Evolutionary conservation across 2,888 invertebrate genomes (phyloP).

Genomic region (Lasioglossum oenotherae): DNA sequence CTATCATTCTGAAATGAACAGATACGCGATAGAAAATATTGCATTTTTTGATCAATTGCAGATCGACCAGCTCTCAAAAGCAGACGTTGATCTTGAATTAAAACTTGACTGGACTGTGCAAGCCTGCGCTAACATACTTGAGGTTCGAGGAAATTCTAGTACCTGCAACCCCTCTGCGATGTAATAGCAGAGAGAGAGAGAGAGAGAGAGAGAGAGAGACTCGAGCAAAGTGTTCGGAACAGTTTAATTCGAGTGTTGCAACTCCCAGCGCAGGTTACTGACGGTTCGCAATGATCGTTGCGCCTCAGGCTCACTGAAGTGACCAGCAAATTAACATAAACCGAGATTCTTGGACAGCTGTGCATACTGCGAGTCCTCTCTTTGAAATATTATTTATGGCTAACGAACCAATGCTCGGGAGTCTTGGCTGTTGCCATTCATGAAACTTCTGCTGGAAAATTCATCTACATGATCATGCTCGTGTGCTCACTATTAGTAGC

Average conservation of each 20-base stretch:
- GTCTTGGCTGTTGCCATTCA: not conserved
- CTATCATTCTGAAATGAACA: not conserved
- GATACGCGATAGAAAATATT: not conserved
- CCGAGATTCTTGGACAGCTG: slow-evolving; percentile 1
- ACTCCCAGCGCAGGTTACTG: not conserved
- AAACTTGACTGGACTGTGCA: not conserved
- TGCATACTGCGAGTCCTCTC: not conserved
- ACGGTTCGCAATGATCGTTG: slow-evolving; percentile 5
- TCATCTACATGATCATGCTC: not conserved
- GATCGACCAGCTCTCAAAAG: not conserved
- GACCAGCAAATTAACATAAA: not conserved
- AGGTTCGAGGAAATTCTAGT: slow-evolving; percentile 1
- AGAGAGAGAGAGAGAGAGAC: not conserved
- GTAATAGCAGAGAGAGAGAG: not conserved
- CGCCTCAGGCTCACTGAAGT: not conserved
- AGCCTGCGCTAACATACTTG: not conserved
- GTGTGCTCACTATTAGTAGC: not conserved
- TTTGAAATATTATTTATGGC: not conserved
- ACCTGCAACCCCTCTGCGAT: not conserved
- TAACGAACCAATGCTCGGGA: not conserved
- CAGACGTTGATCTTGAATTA: not conserved
- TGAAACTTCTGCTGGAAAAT: not conserved
- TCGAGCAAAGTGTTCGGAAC: slow-evolving; percentile 2
- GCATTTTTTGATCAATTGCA: not conserved
- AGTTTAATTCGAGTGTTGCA: slow-evolving; percentile 26